Evolutionary conservation across 2,797 vertebrate species (phyloP).

Genomic region (Lophotriccus pileatus): DNA sequence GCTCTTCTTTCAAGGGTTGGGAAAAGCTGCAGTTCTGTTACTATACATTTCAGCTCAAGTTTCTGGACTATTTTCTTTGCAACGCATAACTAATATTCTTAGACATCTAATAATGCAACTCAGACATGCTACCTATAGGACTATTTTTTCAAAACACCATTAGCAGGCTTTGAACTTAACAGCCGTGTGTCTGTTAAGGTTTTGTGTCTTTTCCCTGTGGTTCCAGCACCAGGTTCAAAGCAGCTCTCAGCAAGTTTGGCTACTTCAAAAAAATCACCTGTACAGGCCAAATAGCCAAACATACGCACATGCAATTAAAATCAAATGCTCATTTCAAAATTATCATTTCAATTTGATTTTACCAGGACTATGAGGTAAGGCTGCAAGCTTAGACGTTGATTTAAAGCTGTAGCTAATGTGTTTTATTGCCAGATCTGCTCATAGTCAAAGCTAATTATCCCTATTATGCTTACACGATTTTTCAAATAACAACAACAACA

Average conservation of each 20-base stretch:
- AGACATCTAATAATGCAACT: neutral
- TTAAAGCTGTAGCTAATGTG: conserved; percentile 68
- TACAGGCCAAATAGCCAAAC: conserved; percentile 11
- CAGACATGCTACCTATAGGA: neutral
- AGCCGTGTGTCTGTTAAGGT: neutral
- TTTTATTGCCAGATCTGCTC: conserved; percentile 69
- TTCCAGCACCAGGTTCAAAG: neutral
- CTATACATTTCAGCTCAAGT: neutral
- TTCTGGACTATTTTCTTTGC: neutral
- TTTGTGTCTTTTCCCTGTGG: neutral
- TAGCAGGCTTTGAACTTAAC: neutral
- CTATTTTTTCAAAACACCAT: neutral
- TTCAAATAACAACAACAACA: conserved; percentile 17
- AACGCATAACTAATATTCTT: neutral
- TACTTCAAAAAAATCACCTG: neutral
- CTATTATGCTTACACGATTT: conserved; percentile 60
- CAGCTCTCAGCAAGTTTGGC: neutral
- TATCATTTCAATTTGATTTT: conserved; percentile 60
- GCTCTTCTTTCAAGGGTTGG: neutral
- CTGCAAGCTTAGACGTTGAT: conserved; percentile 58
- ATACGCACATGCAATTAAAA: conserved; percentile 7
- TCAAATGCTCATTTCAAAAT: conserved; percentile 13
- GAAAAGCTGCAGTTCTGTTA: neutral
- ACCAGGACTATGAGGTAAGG: conserved; percentile 51
- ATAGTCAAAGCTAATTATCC: conserved; percentile 68